Conservation (phyloP, 2,113 vertebrate genomes). For the Gymnobelideus leadbeateri region DNA sequence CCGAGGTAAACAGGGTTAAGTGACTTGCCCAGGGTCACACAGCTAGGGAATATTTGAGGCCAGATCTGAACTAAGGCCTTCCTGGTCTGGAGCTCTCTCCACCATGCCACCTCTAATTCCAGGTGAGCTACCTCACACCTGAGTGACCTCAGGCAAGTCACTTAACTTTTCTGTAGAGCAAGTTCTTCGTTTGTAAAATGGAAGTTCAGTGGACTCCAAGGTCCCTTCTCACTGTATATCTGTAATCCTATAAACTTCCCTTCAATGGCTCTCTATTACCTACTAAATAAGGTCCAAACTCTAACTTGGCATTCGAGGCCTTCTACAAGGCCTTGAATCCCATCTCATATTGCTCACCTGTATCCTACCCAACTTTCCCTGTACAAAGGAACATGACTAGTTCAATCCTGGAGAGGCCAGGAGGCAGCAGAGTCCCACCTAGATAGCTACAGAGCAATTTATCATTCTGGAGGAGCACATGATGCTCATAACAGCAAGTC, state of each 20-base stretch:
- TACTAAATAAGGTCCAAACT: not conserved
- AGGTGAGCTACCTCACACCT: not conserved
- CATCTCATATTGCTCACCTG: not conserved
- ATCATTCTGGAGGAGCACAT: not conserved
- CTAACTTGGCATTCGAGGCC: not conserved
- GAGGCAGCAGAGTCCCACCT: not conserved
- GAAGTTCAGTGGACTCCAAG: not conserved
- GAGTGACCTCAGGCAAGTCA: not conserved
- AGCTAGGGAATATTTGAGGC: not conserved
- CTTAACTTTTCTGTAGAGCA: not conserved
- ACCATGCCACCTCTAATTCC: not conserved
- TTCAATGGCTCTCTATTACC: not conserved
- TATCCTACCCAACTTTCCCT: not conserved
- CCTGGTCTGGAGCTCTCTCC: not conserved
- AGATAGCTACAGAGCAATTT: not conserved
- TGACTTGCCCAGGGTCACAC: not conserved
- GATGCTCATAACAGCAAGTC: not conserved
- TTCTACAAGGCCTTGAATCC: not conserved
- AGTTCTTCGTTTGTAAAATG: not conserved
- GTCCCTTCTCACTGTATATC: not conserved
- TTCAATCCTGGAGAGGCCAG: not conserved
- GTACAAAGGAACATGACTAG: not conserved
- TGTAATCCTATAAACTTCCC: not conserved
- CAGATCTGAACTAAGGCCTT: not conserved
- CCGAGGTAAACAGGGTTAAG: not conserved